Evolutionary conservation across 2,113 vertebrate species (phyloP), one percentile per base, ranked within the genome.

Genomic region (Cottus gobio): DNA sequence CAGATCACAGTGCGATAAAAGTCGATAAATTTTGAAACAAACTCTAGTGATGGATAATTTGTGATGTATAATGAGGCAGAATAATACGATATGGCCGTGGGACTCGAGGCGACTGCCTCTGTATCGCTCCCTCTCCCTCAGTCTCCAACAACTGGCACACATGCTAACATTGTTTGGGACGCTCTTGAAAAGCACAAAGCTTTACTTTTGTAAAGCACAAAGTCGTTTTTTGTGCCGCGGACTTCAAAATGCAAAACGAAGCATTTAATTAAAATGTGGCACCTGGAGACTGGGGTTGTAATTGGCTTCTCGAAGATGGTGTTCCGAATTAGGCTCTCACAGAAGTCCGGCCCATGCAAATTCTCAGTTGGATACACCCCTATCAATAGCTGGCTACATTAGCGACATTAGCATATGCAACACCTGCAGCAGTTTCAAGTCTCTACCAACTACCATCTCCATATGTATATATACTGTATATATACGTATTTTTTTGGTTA

Each of bases 51-150:
- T 36, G 69, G 77, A 80, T 81, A 72, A 75, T 83, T 81, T 88
- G 69, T 78, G 78, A 62, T 71, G 62, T 60, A 71, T 80, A 82
- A 88, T 87, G 69, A 91, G 64, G 61, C 72, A 28, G 72, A 62
- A 77, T 68, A 75, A 74, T 63, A 30, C 66, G 12, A 63, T 58
- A 58, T 66, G 50, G 37, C 58, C 1, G 0, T 12, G 24, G n/a
- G 60, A 39, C 44, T 10, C 63, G 62, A 68, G 20, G n/a, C 28
- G 7, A 44, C 30, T n/a, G 15, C 61, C 28, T 71, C 56, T 22
- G 22, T 28, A n/a, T 71, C 50, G 60, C 54, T 65, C 8, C n/a
- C 28, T 71, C 46, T 48, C 3, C 16, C 37, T 52, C 34, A 22
- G 13, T 37, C n/a, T 56, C 11, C 8, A 13, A 46, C 37, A 36